Evolutionary conservation across 2,888 invertebrate genomes (phyloP), one percentile per base, ranked within the genome.

Genomic region (Lagria hirta): DNA sequence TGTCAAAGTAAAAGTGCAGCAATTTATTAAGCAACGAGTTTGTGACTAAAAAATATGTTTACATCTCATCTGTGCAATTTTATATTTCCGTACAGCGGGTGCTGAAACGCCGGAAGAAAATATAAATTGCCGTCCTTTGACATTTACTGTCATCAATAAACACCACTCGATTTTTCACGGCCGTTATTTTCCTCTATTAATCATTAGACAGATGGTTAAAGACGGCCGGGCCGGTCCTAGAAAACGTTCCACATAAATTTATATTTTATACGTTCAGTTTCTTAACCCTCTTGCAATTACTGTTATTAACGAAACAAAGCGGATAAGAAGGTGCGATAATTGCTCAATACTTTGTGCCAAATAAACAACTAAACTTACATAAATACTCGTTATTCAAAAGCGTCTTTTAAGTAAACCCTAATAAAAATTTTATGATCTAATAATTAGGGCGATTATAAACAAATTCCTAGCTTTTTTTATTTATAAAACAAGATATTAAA

Each of bases 141-240:
- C 62, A 53, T 58, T 57, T 54, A 52, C 61, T 60, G 57, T 61
- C 63, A 60, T 64, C 61, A 61, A 61, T 62, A 64, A 61, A 61
- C 54, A 49, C 47, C 49, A 48, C 54, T 49, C 60, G 58, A 60
- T 61, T 61, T 62, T 61, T 62, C 58, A 58, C 50, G 50, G 44
- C 38, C 44, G 43, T 57, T 51, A 54, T 58, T 55, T 52, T 52
- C 52, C 48, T 49, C 63, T 54, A 63, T 63, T 59, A 63, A 63
- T 63, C 63, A 63, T 58, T 43, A 41, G 43, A 52, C 56, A 54
- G 54, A 45, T 45, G 44, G 44, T 44, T 54, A 53, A 43, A 54
- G 43, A 46, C 43, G 49, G 52, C 41, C 47, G 40, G 35, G 35
- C 47, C 36, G 35, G 35, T 49, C 41, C 29, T 20, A 24, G 17